Evolutionary conservation across 2,113 vertebrate genomes (phyloP), one percentile per base, ranked within the genome.

Genomic region (Syngnathus typhle): DNA sequence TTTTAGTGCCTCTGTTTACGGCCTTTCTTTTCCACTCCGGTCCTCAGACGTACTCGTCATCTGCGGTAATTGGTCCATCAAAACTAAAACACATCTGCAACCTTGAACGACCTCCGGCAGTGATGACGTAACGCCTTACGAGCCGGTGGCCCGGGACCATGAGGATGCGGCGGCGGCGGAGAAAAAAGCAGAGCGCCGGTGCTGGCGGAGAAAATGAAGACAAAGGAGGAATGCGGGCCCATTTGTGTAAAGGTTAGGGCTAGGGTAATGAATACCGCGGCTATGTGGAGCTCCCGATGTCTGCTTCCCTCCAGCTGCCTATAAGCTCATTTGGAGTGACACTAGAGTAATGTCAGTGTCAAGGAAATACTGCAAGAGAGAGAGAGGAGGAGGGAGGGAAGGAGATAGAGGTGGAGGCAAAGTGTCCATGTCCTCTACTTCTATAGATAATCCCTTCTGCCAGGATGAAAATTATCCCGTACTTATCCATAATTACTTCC

Each of bases 241-340:
- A 83, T 90, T 87, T 88, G 82, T 90, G 89, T 88, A 91, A 90
- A 91, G 90, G 90, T 91, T 88, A 88, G 68, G 78, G 76, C 83
- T 79, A 87, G 87, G 87, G 87, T 89, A 91, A 90, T 89, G 87
- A 91, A 86, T 85, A 88, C 80, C 75, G 74, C 62, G 68, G 80
- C 82, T 88, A 78, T 88, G 82, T 75, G 77, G 85, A 85, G 83
- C 84, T 78, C 68, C 78, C 73, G 21, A 63, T 78, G 84, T 83
- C 80, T 85, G 77, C 81, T 76, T 73, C 82, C 84, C 87, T 80
- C 74, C 78, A 88, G 84, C 88, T 88, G 88, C 85, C 88, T 85
- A 88, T 89, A 87, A 89, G 88, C 88, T 90, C 88, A 88, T 90
- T 89, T 88, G 80, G 83, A 87, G 84, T 86, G 88, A 89, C 89